phyloP scores from a whole-genome alignment of 2,888 invertebrate species.

The Chirona hameri region DNA sequence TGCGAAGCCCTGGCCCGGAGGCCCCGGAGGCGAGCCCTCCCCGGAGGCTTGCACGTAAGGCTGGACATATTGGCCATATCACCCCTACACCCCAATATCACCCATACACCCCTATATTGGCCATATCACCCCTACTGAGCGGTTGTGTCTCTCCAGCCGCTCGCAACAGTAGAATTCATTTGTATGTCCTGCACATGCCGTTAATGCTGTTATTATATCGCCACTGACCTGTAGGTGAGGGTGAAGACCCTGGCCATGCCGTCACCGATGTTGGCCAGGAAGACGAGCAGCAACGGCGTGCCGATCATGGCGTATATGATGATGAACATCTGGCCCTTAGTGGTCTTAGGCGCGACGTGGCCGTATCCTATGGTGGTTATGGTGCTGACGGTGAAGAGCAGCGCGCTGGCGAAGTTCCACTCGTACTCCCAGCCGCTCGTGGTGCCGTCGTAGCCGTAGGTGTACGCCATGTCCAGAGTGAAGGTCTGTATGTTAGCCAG shows the following conservation, averaged over 20 bases:
- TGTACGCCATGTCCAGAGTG: constrained; percentile 32
- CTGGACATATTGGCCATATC: no score
- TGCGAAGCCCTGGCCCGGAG: no score
- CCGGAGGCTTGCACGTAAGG: no score
- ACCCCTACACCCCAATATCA: no score
- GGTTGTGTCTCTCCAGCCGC: no score
- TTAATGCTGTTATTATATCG: no score
- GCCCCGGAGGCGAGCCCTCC: no score
- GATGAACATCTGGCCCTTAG: constrained; percentile 39
- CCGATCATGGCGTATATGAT: constrained; percentile 41
- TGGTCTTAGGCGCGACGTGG: constrained; percentile 43
- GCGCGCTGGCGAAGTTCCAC: constrained; percentile 43
- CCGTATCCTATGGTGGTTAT: constrained; percentile 44
- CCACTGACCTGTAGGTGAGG: constrained; percentile 40
- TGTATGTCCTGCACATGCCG: no score
- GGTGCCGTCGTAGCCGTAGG: constrained; percentile 37
- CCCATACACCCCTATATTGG: no score
- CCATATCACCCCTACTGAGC: no score
- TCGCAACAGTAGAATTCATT: no score
- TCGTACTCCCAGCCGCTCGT: constrained; percentile 41
- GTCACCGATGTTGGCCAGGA: constrained; percentile 42
- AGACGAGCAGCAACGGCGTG: constrained; percentile 41
- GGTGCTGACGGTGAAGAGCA: constrained; percentile 43
- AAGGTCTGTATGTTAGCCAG: constrained; percentile 34
- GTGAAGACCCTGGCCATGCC: constrained; percentile 40